A percentile compares a stretch with the other conserved stretches of the same genome.
Evolutionary conservation across 1,140 invertebrate genomes (phyloP).

Genomic region (Drosophila obscura): DNA sequence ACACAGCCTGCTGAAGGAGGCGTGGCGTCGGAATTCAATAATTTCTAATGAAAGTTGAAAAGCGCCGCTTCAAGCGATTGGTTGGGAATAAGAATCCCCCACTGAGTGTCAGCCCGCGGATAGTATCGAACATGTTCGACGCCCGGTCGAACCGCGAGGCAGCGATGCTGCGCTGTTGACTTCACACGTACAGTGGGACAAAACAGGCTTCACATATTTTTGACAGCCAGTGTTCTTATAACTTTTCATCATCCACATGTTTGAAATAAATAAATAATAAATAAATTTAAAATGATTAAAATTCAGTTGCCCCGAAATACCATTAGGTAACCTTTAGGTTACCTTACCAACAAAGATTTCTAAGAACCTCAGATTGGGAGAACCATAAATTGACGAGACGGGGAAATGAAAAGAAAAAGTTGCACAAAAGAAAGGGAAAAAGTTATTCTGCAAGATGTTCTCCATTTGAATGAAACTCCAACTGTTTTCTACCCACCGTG

Average conservation of each 20-base stretch:
- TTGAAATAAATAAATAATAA: too few species aligned
- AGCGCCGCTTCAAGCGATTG: constrained; percentile 64
- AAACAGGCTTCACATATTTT: background rate
- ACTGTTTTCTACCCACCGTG: constrained; percentile 31
- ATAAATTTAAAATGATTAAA: too few species aligned
- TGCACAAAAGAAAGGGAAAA: background rate
- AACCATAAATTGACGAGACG: too few species aligned
- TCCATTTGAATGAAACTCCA: background rate
- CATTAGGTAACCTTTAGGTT: too few species aligned
- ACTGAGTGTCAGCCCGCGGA: constrained; percentile 18
- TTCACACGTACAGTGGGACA: constrained; percentile 15
- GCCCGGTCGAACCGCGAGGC: constrained; percentile 48
- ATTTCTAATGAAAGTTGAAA: constrained; percentile 81
- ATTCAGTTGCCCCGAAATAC: too few species aligned
- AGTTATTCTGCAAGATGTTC: background rate
- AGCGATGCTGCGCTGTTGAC: constrained; percentile 57
- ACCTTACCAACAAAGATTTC: too few species aligned
- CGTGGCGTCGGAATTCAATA: constrained; percentile 48
- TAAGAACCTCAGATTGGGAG: too few species aligned
- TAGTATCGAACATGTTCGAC: constrained; percentile 58
- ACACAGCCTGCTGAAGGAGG: constrained; percentile 23
- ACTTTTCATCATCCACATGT: too few species aligned
- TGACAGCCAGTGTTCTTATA: too few species aligned
- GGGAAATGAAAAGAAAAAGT: too few species aligned
- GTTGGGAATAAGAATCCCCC: constrained; percentile 50